phyloP scores from a whole-genome alignment of 2,797 vertebrate species.

The Cuniculus paca region DNA sequence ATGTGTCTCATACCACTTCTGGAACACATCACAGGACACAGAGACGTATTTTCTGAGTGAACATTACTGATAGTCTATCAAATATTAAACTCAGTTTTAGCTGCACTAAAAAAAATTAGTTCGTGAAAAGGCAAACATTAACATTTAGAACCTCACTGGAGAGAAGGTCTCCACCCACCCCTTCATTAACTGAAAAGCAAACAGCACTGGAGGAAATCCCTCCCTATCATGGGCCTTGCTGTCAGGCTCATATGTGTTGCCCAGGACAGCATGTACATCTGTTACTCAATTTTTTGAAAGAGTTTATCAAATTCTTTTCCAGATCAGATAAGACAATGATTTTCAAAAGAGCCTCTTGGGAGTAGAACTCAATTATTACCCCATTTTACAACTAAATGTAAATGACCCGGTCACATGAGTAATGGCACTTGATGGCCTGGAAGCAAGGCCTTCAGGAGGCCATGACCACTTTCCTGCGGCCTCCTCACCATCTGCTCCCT shows the following conservation, averaged over 20 bases:
- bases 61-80: neutral
- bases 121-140: neutral
- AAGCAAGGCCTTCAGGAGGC: neutral
- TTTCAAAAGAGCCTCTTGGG: neutral
- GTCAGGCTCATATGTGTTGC: too few relatives aligned
- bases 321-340: neutral
- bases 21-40: neutral
- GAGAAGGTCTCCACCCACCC: neutral
- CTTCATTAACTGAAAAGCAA: neutral
- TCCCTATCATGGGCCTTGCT: neutral
- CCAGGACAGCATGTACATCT: neutral
- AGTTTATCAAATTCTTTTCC: slow-evolving; percentile 16
- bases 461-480: neutral
- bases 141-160: neutral
- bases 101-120: neutral
- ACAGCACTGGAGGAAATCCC: neutral
- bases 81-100: neutral
- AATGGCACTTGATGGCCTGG: neutral
- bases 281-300: neutral
- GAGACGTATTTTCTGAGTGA: neutral
- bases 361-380: neutral
- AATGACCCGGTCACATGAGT: neutral
- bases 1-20: neutral
- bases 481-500: neutral
- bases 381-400: neutral